A percentile compares a stretch with the other conserved stretches of the same genome.
phyloP scores from a whole-genome alignment of 2,113 vertebrate genomes.

The Cebus imitator region DNA sequence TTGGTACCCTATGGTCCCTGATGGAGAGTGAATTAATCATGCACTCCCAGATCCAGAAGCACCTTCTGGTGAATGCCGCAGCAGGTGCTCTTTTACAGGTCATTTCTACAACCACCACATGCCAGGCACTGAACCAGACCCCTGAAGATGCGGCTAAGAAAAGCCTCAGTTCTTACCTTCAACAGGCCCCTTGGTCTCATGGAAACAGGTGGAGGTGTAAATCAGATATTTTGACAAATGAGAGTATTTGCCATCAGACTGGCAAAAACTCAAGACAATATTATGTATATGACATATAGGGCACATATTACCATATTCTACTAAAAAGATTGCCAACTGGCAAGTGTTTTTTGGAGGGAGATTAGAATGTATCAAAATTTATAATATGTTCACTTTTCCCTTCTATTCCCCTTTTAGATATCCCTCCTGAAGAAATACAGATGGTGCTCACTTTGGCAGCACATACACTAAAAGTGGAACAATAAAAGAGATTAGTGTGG shows the following conservation, averaged over 20 bases:
- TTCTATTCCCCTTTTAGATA: background rate
- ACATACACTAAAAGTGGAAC: background rate
- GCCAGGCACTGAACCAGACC: background rate
- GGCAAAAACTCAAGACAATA: background rate
- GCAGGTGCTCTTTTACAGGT: background rate
- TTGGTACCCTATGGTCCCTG: background rate
- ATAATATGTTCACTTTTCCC: background rate
- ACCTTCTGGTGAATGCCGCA: background rate
- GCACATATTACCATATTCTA: background rate
- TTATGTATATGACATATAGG: accelerated
- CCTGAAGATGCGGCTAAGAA: background rate
- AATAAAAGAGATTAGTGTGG: background rate
- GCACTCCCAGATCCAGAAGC: background rate
- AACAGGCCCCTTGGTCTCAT: background rate
- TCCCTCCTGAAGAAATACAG: background rate
- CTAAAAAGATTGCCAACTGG: background rate
- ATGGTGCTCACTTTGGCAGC: background rate
- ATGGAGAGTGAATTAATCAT: background rate
- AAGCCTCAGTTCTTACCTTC: background rate
- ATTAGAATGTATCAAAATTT: background rate
- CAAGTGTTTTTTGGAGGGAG: background rate
- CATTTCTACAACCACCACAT: background rate
- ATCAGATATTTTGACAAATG: background rate
- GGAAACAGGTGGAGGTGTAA: background rate
- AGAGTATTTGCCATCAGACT: background rate